A percentile compares a stretch with the other conserved stretches of the same genome.
Conservation (phyloP, 2,113 vertebrate genomes). For the Protomyctophum bolini region DNA sequence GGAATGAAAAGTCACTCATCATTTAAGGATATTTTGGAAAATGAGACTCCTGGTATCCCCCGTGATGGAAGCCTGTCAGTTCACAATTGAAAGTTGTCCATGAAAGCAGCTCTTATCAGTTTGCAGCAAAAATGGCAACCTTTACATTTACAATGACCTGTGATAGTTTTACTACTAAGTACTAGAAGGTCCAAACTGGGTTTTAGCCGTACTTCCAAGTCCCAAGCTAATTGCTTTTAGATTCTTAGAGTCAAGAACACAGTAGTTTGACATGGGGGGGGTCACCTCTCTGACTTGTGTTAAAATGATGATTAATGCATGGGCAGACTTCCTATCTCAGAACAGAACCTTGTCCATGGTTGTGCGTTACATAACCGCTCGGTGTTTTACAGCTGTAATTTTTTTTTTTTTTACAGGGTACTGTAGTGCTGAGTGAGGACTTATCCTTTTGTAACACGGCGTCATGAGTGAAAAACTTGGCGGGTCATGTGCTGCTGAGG, state of each 20-base stretch:
- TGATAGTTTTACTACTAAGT: too few relatives aligned
- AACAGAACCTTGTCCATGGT: constrained; percentile 1
- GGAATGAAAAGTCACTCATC: not conserved
- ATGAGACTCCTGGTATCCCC: not conserved
- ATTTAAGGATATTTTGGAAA: not conserved
- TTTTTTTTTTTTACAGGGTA: too few relatives aligned
- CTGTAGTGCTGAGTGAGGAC: too few relatives aligned
- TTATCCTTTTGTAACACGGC: not conserved
- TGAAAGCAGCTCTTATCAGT: not conserved
- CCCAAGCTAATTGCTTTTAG: not conserved
- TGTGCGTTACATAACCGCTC: not conserved
- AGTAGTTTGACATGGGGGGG: not conserved
- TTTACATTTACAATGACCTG: not conserved
- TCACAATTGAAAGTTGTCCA: not conserved
- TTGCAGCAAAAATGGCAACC: constrained; percentile 2
- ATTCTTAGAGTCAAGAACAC: not conserved
- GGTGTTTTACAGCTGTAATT: not conserved
- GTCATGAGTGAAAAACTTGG: not conserved
- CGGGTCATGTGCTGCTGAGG: not conserved
- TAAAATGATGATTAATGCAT: not conserved
- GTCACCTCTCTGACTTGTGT: not conserved
- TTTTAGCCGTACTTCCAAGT: not conserved
- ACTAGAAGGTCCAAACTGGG: too few relatives aligned
- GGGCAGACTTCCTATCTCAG: constrained; percentile 1
- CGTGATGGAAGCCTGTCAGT: not conserved